Conservation (phyloP, 2,113 vertebrate genomes). For the Hemichromis elongatus region DNA sequence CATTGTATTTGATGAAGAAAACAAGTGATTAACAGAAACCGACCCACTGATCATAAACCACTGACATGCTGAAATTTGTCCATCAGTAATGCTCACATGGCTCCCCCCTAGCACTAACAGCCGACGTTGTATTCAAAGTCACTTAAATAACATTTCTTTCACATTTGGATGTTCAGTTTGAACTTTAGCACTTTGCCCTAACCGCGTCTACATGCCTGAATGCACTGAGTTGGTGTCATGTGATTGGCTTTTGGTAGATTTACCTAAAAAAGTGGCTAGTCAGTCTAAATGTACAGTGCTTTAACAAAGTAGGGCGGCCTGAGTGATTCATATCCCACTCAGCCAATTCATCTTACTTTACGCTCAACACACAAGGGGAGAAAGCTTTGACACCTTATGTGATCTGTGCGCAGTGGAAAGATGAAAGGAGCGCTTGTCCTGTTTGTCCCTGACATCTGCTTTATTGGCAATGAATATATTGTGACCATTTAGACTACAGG, state of each 20-base stretch:
- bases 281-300: background rate
- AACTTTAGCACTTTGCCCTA: background rate
- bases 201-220: background rate
- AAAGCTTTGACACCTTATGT: background rate
- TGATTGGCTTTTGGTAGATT: background rate
- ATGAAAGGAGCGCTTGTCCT: slow-evolving; percentile 20
- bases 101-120: background rate
- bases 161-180: background rate
- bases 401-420: background rate
- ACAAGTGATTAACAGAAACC: background rate
- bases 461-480: slow-evolving; percentile 23
- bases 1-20: background rate
- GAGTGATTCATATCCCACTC: slow-evolving; percentile 20
- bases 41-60: background rate
- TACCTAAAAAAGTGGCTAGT: background rate
- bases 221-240: background rate
- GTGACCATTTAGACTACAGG: slow-evolving; percentile 28
- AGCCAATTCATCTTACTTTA: slow-evolving; percentile 35
- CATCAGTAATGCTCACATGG: background rate
- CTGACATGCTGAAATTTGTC: background rate
- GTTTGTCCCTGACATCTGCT: slow-evolving; percentile 35
- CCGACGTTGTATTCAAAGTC: background rate
- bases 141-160: background rate
- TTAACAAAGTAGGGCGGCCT: background rate
- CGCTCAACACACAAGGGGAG: slow-evolving; percentile 2